Evolutionary conservation across 1,140 invertebrate genomes (phyloP).

Genomic region (Camponotus pennsylvanicus): DNA sequence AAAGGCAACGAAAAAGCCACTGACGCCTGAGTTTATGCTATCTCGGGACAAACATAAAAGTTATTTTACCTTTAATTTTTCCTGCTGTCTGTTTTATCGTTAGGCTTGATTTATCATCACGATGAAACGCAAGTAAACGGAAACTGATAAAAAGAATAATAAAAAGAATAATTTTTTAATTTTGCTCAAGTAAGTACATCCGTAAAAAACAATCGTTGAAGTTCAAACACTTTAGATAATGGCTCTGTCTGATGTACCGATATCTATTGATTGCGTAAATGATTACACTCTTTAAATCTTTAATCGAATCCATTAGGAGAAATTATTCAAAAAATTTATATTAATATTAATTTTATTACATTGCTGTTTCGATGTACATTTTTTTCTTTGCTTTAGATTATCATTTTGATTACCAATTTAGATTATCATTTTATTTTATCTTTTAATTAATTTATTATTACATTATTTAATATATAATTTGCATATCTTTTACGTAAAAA

Average conservation of each 20-base stretch:
- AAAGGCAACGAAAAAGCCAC: background rate
- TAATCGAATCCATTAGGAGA: background rate
- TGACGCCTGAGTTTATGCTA: background rate
- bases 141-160: background rate
- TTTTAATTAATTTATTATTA: background rate
- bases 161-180: conserved; percentile 22
- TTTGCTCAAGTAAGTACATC: conserved; percentile 18
- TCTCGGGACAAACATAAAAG: conserved; percentile 6
- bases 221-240: conserved; percentile 51
- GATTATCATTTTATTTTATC: background rate
- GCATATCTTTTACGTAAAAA: background rate
- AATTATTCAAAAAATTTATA: conserved; percentile 3
- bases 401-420: no score
- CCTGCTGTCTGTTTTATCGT: background rate
- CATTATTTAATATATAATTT: background rate
- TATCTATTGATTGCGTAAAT: conserved; percentile 31
- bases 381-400: background rate
- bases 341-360: background rate
- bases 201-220: conserved; percentile 28
- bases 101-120: background rate
- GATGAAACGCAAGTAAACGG: conserved; percentile 16
- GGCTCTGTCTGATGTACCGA: background rate
- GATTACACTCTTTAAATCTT: background rate
- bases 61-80: background rate
- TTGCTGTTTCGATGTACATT: background rate